Conservation (phyloP, 37 sponge, comb jelly and placozoan species). For the Ianthella basta region DNA sequence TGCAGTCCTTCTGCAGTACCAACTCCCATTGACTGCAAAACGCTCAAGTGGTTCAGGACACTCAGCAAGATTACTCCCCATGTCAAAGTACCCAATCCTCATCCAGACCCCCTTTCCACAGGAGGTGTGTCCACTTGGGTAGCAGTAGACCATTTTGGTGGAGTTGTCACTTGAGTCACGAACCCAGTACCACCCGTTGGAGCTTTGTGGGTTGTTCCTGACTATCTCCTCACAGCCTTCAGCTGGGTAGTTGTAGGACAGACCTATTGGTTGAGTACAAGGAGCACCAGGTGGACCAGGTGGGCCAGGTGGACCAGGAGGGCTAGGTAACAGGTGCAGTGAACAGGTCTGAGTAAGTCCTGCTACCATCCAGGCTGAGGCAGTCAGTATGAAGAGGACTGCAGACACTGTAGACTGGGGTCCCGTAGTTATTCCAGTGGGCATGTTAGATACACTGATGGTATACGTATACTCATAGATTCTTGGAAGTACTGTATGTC, state of each 20-base stretch:
- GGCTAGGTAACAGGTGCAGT: too few relatives aligned
- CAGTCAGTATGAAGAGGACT: too few relatives aligned
- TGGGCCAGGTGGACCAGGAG: too few relatives aligned
- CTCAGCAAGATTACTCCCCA: background rate
- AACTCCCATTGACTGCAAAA: background rate
- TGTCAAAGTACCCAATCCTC: constrained; percentile 19
- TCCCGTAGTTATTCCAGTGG: too few relatives aligned
- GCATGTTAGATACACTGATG: too few relatives aligned
- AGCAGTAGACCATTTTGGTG: background rate
- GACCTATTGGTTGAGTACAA: too few relatives aligned
- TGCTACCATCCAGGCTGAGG: too few relatives aligned
- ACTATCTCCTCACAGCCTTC: constrained; percentile 1
- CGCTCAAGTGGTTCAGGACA: constrained; percentile 17
- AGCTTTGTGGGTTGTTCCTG: background rate
- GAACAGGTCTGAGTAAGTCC: too few relatives aligned
- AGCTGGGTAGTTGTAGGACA: constrained; percentile 9
- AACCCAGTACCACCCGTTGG: constrained; percentile 14
- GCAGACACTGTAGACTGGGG: too few relatives aligned
- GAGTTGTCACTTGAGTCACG: background rate
- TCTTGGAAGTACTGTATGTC: too few relatives aligned
- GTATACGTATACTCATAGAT: too few relatives aligned
- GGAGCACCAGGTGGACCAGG: too few relatives aligned
- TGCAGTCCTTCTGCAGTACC: constrained; percentile 8
- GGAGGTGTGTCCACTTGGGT: constrained; percentile 1
- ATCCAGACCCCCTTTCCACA: constrained; percentile 34